These are phyloP conservation scores for Clusia tigrina DNA, from an alignment of 2,888 invertebrate genomes.

Conservation along the genomic window DNA sequence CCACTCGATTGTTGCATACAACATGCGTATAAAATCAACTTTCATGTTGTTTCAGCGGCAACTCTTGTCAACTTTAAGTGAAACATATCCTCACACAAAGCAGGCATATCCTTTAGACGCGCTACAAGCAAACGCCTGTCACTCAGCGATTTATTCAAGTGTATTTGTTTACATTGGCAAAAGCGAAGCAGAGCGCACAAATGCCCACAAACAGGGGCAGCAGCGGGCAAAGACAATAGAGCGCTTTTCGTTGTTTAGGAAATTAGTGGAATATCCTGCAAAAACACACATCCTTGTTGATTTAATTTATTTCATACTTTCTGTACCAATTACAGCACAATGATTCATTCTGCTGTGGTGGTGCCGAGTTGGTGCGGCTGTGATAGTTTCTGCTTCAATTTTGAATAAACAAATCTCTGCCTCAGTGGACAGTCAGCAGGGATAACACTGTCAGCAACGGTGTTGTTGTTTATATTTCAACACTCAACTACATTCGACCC, in stretches of 20 bases:
- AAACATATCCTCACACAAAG: background rate
- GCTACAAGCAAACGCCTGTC: no score
- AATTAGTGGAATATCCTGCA: slow-evolving; percentile 52
- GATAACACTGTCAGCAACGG: no score
- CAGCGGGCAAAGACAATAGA: slow-evolving; percentile 31
- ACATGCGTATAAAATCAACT: no score
- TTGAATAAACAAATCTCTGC: no score
- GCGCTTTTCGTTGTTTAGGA: slow-evolving; percentile 53
- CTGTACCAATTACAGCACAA: background rate
- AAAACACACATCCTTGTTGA: slow-evolving; percentile 22
- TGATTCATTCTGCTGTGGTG: no score
- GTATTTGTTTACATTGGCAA: slow-evolving; percentile 10
- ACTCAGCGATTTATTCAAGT: slow-evolving; percentile 15
- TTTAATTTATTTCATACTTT: background rate
- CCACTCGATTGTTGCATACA: no score
- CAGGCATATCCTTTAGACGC: background rate
- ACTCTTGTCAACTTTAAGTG: slow-evolving; percentile 6
- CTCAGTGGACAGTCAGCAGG: no score
- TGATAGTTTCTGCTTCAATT: no score
- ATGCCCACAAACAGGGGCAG: background rate
- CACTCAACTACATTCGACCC: no score
- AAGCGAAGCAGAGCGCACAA: background rate
- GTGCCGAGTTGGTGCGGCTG: no score
- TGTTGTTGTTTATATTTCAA: no score
- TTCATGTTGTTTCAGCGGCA: background rate